Percentiles rank a stretch among this genome's conserved stretches.
Evolutionary conservation across 1,140 invertebrate species (phyloP).

Genomic region (Eciton burchellii): DNA sequence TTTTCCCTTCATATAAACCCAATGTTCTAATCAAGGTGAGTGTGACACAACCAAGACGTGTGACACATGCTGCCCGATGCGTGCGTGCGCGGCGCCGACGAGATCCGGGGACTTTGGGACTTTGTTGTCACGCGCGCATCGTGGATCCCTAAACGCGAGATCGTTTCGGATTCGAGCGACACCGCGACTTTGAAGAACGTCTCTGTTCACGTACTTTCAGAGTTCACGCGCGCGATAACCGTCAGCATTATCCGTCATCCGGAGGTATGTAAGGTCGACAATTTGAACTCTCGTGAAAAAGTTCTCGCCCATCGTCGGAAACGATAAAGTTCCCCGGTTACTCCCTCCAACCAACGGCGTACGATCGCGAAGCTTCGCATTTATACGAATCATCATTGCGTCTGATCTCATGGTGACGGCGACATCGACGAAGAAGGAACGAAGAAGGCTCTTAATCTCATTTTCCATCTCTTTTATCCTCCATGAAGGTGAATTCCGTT

Average conservation of each 20-base stretch:
- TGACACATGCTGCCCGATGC: conserved; percentile 79
- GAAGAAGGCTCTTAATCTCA: no score
- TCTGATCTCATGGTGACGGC: no score
- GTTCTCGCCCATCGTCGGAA: neutral
- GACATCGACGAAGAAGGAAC: no score
- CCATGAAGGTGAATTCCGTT: no score
- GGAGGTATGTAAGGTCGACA: neutral
- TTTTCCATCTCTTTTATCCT: no score
- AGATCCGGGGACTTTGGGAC: neutral
- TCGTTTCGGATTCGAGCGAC: neutral
- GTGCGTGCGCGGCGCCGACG: neutral
- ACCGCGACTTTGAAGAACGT: neutral
- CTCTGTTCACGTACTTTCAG: conserved; percentile 32
- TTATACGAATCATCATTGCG: no score
- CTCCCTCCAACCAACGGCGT: no score
- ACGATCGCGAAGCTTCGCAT: no score
- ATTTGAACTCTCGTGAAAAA: conserved; percentile 3
- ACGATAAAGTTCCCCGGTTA: no score
- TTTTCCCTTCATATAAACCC: conserved; percentile 79
- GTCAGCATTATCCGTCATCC: neutral
- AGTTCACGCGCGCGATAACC: conserved; percentile 16
- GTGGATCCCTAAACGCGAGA: conserved; percentile 13
- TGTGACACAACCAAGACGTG: conserved; percentile 74
- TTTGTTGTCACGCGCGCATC: neutral
- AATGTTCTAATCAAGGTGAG: conserved; percentile 79